Evolutionary conservation across 2,888 invertebrate genomes (phyloP).

Genomic region (Noctua pronuba): DNA sequence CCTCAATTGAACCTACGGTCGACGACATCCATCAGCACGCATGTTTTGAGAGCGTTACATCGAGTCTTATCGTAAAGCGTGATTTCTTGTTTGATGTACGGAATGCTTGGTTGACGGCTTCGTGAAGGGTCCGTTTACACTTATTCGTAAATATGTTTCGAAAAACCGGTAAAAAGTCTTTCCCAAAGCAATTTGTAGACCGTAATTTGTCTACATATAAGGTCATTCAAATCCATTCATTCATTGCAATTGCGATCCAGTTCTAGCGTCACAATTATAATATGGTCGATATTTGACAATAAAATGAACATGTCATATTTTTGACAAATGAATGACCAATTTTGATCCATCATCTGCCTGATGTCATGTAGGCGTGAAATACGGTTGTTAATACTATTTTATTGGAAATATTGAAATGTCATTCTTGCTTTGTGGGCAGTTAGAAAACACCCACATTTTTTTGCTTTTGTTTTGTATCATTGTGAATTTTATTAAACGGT

Average conservation of each 20-base stretch:
- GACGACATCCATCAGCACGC: too few relatives aligned
- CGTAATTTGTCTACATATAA: neutral
- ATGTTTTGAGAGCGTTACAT: too few relatives aligned
- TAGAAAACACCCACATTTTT: neutral
- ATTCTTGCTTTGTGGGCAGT: conserved; percentile 18
- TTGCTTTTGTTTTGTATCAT: too few relatives aligned
- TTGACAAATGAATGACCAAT: conserved; percentile 14
- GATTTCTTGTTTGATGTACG: too few relatives aligned
- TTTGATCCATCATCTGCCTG: conserved; percentile 32
- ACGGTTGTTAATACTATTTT: conserved; percentile 23
- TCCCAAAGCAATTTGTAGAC: neutral
- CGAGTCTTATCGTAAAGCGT: too few relatives aligned
- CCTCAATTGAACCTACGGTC: too few relatives aligned
- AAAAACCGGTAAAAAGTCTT: neutral
- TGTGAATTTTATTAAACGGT: too few relatives aligned
- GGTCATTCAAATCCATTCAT: neutral
- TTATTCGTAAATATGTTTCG: neutral
- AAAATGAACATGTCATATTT: conserved; percentile 31
- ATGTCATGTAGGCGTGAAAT: conserved; percentile 44
- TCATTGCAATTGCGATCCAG: neutral
- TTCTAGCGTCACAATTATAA: neutral
- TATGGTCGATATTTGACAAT: conserved; percentile 3
- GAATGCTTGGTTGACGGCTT: too few relatives aligned
- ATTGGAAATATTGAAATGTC: conserved; percentile 41
- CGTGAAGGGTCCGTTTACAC: too few relatives aligned